Conservation (phyloP, 2,113 vertebrate species). For the Centropus unirufus region DNA sequence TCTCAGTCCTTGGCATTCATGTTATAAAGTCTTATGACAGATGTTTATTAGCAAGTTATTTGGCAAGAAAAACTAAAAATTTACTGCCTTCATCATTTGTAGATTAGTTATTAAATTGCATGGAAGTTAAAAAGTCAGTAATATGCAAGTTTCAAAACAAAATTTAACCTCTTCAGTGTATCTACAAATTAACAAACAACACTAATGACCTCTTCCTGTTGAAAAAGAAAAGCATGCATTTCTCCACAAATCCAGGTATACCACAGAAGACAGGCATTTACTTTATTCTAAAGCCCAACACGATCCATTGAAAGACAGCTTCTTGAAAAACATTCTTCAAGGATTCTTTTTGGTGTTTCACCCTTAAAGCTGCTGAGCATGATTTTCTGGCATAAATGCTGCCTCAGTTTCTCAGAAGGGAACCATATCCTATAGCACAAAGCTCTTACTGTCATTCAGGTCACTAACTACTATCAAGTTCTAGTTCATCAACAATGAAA, state of each 20-base stretch:
- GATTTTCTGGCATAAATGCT: background rate
- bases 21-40: conserved; percentile 61
- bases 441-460: background rate
- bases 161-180: conserved; percentile 69
- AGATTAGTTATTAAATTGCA: conserved; percentile 73
- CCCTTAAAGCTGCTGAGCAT: fast-evolving
- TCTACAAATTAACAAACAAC: conserved; percentile 59
- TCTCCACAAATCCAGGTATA: background rate
- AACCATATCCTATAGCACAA: background rate
- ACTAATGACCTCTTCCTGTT: conserved; percentile 54
- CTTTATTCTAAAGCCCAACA: background rate
- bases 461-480: background rate
- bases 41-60: conserved; percentile 84
- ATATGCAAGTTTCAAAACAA: conserved; percentile 26
- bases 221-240: background rate
- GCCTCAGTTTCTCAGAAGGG: background rate
- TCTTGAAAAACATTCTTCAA: background rate
- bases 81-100: conserved; percentile 70
- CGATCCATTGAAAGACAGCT: background rate
- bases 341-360: background rate
- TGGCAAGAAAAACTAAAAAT: conserved; percentile 69
- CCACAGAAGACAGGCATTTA: background rate
- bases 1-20: conserved; percentile 59
- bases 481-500: background rate
- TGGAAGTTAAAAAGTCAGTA: conserved; percentile 71